A percentile compares a stretch with the other conserved stretches of the same genome.
Evolutionary conservation across 1,140 invertebrate genomes (phyloP).

Genomic region (Saccostrea echinata): DNA sequence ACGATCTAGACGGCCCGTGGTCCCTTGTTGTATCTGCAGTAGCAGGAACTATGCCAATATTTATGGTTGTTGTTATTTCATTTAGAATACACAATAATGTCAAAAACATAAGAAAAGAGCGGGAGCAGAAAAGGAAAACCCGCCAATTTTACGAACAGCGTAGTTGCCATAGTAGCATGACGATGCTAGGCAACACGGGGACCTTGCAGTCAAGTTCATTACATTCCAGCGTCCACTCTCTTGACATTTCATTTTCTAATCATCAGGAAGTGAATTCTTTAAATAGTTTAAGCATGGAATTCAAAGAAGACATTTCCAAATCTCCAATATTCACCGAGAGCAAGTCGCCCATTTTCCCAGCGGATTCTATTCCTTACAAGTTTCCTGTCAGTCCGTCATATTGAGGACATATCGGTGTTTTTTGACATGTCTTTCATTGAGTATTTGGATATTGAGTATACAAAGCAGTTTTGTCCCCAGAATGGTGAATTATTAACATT

Average conservation of each 20-base stretch:
- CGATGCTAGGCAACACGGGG: conserved; percentile 27
- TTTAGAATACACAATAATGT: conserved; percentile 25
- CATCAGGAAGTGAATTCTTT: conserved; percentile 35
- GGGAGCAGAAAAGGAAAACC: conserved; percentile 12
- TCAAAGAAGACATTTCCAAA: conserved; percentile 5
- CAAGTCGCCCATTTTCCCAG: conserved; percentile 4
- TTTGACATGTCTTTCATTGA: neutral
- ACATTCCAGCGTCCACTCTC: conserved; percentile 28
- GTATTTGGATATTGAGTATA: neutral
- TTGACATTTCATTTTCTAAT: conserved; percentile 2
- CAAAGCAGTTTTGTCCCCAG: neutral
- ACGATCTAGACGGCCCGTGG: conserved; percentile 17
- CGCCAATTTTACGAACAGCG: conserved; percentile 25
- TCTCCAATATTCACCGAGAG: neutral
- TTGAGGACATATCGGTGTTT: neutral
- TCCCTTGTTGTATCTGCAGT: conserved; percentile 32
- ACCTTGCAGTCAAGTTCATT: conserved; percentile 2
- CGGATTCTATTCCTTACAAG: neutral
- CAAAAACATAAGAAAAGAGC: neutral
- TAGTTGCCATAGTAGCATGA: conserved; percentile 41
- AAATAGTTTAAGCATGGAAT: conserved; percentile 20
- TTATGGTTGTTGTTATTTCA: neutral
- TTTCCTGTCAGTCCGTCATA: neutral
- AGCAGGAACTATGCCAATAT: conserved; percentile 19
- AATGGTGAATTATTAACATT: too few species aligned